Evolutionary conservation across 2,888 invertebrate genomes (phyloP).

Genomic region (Dolichopus griseipennis): DNA sequence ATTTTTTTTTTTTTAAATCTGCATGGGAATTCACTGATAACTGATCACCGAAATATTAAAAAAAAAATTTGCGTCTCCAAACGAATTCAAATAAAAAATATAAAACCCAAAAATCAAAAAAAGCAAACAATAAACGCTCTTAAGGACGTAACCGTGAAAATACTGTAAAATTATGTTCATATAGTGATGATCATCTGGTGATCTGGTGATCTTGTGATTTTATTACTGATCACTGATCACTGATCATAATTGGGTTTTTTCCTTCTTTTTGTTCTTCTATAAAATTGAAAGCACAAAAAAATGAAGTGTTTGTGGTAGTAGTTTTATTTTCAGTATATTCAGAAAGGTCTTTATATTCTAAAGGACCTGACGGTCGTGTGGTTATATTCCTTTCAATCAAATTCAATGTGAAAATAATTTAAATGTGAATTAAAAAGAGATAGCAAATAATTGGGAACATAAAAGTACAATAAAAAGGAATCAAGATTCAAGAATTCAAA

Average conservation of each 20-base stretch:
- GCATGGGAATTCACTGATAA: too few relatives aligned
- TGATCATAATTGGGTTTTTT: not conserved
- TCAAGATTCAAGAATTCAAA: not conserved
- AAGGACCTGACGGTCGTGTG: not conserved
- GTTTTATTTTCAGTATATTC: not conserved
- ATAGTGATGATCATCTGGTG: not conserved
- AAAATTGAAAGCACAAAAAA: not conserved
- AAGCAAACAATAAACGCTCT: not conserved
- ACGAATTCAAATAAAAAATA: not conserved
- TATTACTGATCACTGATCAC: not conserved
- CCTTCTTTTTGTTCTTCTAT: not conserved
- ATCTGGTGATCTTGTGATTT: slow-evolving; percentile 3
- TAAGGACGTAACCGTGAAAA: not conserved
- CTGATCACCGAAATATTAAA: not conserved
- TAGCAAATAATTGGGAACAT: not conserved
- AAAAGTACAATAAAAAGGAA: not conserved
- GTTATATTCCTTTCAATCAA: not conserved
- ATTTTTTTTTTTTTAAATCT: too few relatives aligned
- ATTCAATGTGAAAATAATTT: too few relatives aligned
- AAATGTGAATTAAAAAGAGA: too few relatives aligned
- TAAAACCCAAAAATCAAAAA: not conserved
- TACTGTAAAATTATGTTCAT: not conserved
- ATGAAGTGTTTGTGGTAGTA: not conserved
- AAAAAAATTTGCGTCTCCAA: not conserved
- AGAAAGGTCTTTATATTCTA: not conserved